Percentiles rank a stretch among this genome's conserved stretches.
Evolutionary conservation across 1,140 invertebrate genomes (phyloP).

Genomic region (Parapsyche elsis): DNA sequence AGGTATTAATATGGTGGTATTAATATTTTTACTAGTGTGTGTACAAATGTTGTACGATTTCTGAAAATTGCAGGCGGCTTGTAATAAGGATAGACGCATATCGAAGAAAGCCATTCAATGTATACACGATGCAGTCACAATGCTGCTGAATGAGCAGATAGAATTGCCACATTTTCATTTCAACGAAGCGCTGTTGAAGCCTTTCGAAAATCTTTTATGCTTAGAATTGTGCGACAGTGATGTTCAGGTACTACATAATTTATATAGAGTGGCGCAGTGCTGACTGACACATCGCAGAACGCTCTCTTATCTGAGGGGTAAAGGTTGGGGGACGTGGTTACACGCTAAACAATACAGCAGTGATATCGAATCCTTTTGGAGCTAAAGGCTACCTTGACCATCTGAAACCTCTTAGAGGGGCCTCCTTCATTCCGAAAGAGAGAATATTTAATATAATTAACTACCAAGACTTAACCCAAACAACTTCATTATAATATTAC

Average conservation of each 20-base stretch:
- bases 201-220: slow-evolving; percentile 93
- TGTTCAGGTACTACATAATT: slow-evolving; percentile 76
- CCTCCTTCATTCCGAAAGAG: no score
- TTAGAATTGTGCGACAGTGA: slow-evolving; percentile 92
- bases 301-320: no score
- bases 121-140: slow-evolving; percentile 91
- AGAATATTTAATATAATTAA: no score
- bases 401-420: no score
- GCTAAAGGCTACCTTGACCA: no score
- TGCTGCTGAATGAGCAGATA: slow-evolving; percentile 86
- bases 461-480: no score
- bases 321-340: no score
- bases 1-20: slow-evolving; percentile 66
- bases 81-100: slow-evolving; percentile 87
- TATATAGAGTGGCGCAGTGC: background rate
- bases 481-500: no score
- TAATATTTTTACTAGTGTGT: background rate
- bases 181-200: slow-evolving; percentile 94
- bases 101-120: slow-evolving; percentile 94
- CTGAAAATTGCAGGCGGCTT: slow-evolving; percentile 87
- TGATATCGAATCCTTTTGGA: no score
- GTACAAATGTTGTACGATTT: slow-evolving; percentile 1
- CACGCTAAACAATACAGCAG: no score
- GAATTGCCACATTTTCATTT: slow-evolving; percentile 95
- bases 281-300: no score